These are phyloP conservation scores for Xiphophorus hellerii DNA, from an alignment of 2,113 vertebrate genomes.

Conservation along the genomic window DNA sequence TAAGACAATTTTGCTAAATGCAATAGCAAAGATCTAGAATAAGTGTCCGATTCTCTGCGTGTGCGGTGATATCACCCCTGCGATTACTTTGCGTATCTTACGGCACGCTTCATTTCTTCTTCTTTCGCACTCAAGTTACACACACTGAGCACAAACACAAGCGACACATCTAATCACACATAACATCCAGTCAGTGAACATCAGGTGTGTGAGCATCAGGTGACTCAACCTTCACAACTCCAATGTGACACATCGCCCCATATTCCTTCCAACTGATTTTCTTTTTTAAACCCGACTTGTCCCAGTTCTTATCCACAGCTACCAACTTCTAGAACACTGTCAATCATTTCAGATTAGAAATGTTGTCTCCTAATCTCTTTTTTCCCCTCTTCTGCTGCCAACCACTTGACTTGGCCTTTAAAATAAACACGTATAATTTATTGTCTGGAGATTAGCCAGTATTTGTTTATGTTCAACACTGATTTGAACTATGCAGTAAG, in stretches of 20 bases:
- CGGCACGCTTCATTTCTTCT: background rate
- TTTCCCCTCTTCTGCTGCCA: background rate
- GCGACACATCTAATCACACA: background rate
- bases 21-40: background rate
- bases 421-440: background rate
- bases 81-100: background rate
- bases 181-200: background rate
- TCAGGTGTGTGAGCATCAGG: background rate
- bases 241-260: background rate
- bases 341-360: background rate
- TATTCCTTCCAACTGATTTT: background rate
- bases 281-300: too few species aligned
- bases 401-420: background rate
- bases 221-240: constrained; percentile 7
- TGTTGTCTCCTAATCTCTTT: too few species aligned
- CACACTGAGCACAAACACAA: background rate
- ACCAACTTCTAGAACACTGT: constrained; percentile 1
- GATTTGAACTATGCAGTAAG: too few species aligned
- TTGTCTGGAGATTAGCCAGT: too few species aligned
- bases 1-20: background rate
- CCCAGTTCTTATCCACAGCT: background rate
- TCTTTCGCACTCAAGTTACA: background rate
- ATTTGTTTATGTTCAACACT: too few species aligned
- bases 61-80: background rate
- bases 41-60: background rate